These are phyloP conservation scores for Geophilus truncorum DNA, from an alignment of 2,888 invertebrate species.

Conservation along the genomic window DNA sequence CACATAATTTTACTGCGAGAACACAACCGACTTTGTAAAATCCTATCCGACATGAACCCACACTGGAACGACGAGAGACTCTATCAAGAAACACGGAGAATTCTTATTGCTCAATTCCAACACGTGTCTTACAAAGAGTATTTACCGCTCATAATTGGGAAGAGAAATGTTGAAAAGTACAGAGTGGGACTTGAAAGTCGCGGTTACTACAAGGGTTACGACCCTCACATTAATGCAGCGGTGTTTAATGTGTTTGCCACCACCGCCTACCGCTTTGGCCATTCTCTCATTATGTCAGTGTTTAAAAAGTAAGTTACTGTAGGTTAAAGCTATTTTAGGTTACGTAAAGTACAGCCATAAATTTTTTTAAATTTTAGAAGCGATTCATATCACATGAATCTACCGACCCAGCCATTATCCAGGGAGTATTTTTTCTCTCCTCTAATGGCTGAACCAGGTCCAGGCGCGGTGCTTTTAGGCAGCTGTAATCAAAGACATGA, in stretches of 20 bases:
- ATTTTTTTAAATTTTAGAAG: too few relatives aligned
- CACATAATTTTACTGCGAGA: constrained; percentile 5
- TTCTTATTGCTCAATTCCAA: constrained; percentile 44
- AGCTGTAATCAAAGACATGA: background rate
- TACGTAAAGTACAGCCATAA: too few relatives aligned
- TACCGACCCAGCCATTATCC: background rate
- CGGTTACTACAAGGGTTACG: constrained; percentile 42
- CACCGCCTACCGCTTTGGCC: constrained; percentile 46
- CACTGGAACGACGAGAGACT: constrained; percentile 32
- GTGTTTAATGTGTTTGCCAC: constrained; percentile 44
- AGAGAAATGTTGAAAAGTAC: constrained; percentile 41
- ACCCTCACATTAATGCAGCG: constrained; percentile 40
- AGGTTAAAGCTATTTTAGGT: too few relatives aligned
- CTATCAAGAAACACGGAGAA: constrained; percentile 43
- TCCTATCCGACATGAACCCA: constrained; percentile 21
- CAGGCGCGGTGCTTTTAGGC: constrained; percentile 25
- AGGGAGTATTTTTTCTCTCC: constrained; percentile 9
- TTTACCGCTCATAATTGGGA: constrained; percentile 41
- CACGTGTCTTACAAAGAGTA: constrained; percentile 42
- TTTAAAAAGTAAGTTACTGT: constrained; percentile 32
- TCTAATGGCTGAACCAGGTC: constrained; percentile 5
- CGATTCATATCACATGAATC: constrained; percentile 1
- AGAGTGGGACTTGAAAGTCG: constrained; percentile 40
- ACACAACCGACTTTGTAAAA: constrained; percentile 15
- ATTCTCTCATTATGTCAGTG: constrained; percentile 39